phyloP scores from a whole-genome alignment of 2,113 vertebrate genomes.

The Dicerorhinus sumatrensis region DNA sequence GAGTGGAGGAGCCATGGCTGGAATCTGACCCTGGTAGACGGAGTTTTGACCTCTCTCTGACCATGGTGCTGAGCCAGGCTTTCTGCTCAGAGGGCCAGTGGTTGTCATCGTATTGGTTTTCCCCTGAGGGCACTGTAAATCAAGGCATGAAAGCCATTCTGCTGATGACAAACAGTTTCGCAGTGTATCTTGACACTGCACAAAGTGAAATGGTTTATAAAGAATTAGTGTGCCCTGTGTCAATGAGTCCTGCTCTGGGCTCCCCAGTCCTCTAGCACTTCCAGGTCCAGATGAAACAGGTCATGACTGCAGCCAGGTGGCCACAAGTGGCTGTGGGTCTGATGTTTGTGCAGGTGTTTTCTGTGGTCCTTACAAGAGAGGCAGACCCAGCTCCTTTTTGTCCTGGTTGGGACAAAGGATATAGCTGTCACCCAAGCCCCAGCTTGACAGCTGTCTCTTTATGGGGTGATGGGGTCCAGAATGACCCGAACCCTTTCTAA shows the following conservation, averaged over 20 bases:
- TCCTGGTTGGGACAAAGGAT: neutral
- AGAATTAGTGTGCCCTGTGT: slow-evolving; percentile 53
- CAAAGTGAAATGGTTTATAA: slow-evolving; percentile 59
- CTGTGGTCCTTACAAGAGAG: neutral
- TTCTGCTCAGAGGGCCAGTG: slow-evolving; percentile 65
- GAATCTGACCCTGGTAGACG: slow-evolving; percentile 48
- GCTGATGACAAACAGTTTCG: slow-evolving; percentile 62
- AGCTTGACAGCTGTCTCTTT: neutral
- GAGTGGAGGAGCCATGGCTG: neutral
- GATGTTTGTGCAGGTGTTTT: neutral
- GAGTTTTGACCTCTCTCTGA: slow-evolving; percentile 73
- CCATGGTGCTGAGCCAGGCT: slow-evolving; percentile 73
- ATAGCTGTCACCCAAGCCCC: neutral
- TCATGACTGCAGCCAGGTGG: neutral
- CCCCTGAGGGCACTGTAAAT: slow-evolving; percentile 67
- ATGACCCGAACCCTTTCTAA: neutral
- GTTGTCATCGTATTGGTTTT: neutral
- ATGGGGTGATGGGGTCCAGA: no score
- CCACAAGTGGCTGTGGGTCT: neutral
- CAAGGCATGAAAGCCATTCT: slow-evolving; percentile 59
- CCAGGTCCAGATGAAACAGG: slow-evolving; percentile 1
- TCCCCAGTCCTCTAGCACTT: neutral
- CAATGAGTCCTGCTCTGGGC: slow-evolving; percentile 39
- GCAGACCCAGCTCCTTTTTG: neutral
- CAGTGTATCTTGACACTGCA: neutral